These are phyloP conservation scores for Aldabrachelys gigantea DNA, from an alignment of 2,113 vertebrate species.

Conservation along the genomic window DNA sequence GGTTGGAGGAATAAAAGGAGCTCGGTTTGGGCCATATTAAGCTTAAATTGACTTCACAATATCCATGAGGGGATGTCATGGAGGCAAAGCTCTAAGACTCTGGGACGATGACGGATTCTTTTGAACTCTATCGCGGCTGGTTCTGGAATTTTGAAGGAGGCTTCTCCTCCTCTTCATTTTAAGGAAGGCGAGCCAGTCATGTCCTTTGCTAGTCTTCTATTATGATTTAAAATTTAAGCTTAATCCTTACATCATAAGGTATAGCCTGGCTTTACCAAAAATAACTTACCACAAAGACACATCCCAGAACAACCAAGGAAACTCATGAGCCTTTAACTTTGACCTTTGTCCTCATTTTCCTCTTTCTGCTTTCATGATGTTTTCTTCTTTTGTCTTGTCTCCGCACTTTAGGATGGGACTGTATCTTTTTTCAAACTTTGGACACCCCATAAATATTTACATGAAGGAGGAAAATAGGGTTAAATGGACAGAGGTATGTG, in stretches of 20 bases:
- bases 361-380: neutral
- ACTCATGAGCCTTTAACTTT: neutral
- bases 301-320: slow-evolving; percentile 22
- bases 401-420: neutral
- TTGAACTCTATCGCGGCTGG: neutral
- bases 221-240: slow-evolving; percentile 26
- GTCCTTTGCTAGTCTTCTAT: neutral
- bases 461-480: neutral
- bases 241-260: neutral
- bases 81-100: accelerated
- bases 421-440: slow-evolving; percentile 1
- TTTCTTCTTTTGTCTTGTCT: neutral
- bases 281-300: neutral
- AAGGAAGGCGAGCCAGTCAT: neutral
- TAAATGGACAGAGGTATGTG: neutral
- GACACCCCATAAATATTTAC: neutral
- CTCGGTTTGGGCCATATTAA: neutral
- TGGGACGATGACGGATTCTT: neutral
- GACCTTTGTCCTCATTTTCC: slow-evolving; percentile 34
- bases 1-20: neutral
- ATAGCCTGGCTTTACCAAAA: neutral
- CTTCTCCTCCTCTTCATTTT: neutral
- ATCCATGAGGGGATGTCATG: neutral
- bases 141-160: neutral
- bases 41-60: neutral